phyloP scores from a whole-genome alignment of 2,797 vertebrate species.

The Cynodonichthys magdalenae region DNA sequence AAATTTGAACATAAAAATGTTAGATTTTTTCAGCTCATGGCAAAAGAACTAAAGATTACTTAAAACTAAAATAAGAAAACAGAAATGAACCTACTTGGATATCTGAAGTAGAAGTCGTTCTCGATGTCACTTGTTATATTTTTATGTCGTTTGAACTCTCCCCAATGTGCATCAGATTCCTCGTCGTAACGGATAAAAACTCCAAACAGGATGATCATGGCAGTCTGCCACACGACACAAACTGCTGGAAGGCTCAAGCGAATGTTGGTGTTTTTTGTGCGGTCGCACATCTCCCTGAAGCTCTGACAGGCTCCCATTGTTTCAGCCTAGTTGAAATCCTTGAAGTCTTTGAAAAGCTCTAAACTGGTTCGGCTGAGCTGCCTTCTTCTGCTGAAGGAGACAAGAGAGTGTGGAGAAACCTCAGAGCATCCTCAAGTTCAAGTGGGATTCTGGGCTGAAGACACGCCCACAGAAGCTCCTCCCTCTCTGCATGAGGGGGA shows the following conservation, averaged over 20 bases:
- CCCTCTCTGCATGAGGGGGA: background rate
- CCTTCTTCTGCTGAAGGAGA: constrained; percentile 3
- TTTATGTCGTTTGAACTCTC: constrained; percentile 34
- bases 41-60: background rate
- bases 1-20: background rate
- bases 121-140: constrained; percentile 87
- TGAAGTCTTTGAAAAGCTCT: background rate
- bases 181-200: constrained; percentile 88
- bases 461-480: constrained; percentile 61
- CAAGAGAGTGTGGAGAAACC: constrained; percentile 1
- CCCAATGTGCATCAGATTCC: constrained; percentile 83
- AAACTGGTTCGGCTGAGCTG: background rate
- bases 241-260: constrained; percentile 85
- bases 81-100: constrained; percentile 90
- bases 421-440: constrained; percentile 33
- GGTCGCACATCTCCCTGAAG: constrained; percentile 74
- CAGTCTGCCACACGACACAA: constrained; percentile 87
- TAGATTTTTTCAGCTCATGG: background rate
- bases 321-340: constrained; percentile 9
- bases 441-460: constrained; percentile 24
- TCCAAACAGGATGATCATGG: constrained; percentile 92
- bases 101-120: constrained; percentile 97
- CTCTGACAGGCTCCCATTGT: constrained; percentile 78
- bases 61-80: constrained; percentile 1
- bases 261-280: constrained; percentile 83